A percentile compares a stretch with the other conserved stretches of the same genome.
Evolutionary conservation across 2,113 vertebrate species (phyloP).

Genomic region (Galeopterus variegatus): DNA sequence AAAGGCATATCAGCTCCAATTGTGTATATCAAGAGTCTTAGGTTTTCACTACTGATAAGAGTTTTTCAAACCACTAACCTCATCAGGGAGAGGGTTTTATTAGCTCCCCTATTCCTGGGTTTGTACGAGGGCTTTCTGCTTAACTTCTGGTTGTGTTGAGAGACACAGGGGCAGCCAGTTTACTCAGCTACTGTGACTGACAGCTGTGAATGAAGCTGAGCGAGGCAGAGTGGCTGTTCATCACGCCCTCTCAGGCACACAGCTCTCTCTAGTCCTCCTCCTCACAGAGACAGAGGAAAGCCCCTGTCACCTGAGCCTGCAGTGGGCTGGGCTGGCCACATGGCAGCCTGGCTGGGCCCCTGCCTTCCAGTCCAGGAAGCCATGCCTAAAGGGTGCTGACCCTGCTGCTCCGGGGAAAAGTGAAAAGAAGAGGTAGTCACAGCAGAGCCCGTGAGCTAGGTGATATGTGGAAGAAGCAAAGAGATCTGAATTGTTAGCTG

Average conservation of each 20-base stretch:
- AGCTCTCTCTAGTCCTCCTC: neutral
- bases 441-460: neutral
- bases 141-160: neutral
- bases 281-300: neutral
- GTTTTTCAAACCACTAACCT: neutral
- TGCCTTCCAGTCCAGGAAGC: neutral
- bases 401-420: neutral
- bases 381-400: neutral
- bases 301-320: neutral
- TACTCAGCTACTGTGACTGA: neutral
- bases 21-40: conserved; percentile 57
- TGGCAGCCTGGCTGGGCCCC: neutral
- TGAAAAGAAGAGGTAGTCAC: neutral
- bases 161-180: neutral
- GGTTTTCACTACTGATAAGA: conserved; percentile 54
- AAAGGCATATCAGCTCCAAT: conserved; percentile 7
- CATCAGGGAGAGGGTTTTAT: neutral
- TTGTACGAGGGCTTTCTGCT: neutral
- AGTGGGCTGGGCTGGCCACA: neutral
- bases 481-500: neutral
- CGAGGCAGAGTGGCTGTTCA: neutral
- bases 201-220: neutral
- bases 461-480: conserved; percentile 2
- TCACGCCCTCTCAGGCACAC: neutral
- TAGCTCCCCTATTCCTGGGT: neutral